Base-by-base conservation (phyloP, 2,797 vertebrate species). In the Pseudotriccus pelzelni region DNA sequence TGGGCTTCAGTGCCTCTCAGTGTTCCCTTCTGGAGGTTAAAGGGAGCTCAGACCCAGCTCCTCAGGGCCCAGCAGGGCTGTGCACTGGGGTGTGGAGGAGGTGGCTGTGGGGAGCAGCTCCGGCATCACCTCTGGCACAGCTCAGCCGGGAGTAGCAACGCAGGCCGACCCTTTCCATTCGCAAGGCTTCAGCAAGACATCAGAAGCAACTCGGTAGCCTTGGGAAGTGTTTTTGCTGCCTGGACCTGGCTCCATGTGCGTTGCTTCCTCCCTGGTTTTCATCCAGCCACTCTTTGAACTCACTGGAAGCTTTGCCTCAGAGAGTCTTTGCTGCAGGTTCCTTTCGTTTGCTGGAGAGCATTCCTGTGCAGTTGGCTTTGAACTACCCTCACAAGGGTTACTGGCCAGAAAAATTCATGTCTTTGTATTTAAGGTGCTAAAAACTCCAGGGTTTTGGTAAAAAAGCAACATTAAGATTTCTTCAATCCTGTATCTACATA, bases 91-190 rank as follows among this genome's bases (percentile, higher is more conserved):
- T 7, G 67, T 28, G 75, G 36, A 46, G 75, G 53, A 1, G 1
- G 66, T 17, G 46, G 27, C 62, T 32, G 49, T 0, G 6, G 47
- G 64, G 16, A 21, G 58, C 24, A 3, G n/a, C 69, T 21, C 47
- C 46, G 34, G n/a, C 90, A 20, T 64, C 5, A 0, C 22, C 30
- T n/a, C 46, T 7, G 30, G 3, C 44, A 8, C 66, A 19, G 8
- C 43, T 24, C n/a, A 17, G 4, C 1, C 0, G 10, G 34, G 24
- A 60, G 28, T 9, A 37, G 21, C 46, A 80, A 14, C 2, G 1
- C 28, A 36, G 50, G 30, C 77, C 70, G 69, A 28, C 5, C 16
- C 30, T 83, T 60, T 70, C 56, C 25, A 47, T 94, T 59, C 39
- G 41, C 34, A 66, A 56, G 49, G 9, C 87, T 74, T 76, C 30